Conservation (phyloP, 2,888 invertebrate genomes). For the Eilema sororculum region DNA sequence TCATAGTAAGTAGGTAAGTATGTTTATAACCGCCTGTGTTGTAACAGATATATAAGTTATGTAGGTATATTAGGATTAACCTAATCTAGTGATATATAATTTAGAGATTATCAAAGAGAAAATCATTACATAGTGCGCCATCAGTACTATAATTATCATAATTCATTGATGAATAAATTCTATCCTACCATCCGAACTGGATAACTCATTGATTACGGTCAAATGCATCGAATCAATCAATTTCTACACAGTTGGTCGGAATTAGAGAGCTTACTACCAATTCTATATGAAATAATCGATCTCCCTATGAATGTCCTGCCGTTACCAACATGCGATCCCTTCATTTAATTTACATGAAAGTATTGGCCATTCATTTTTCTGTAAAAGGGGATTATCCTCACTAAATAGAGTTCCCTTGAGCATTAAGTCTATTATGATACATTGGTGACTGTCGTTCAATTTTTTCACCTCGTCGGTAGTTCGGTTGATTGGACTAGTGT, state of each 20-base stretch:
- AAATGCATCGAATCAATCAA: slow-evolving; percentile 43
- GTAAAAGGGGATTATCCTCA: slow-evolving; percentile 81
- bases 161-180: slow-evolving; percentile 8
- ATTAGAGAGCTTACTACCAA: slow-evolving; percentile 63
- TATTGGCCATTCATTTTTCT: slow-evolving; percentile 80
- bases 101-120: background rate
- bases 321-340: slow-evolving; percentile 69
- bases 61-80: too few species aligned
- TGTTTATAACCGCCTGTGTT: too few species aligned
- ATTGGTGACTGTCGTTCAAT: slow-evolving; percentile 53
- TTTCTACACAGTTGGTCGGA: slow-evolving; percentile 64
- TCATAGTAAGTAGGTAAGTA: too few species aligned
- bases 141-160: background rate
- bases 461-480: background rate
- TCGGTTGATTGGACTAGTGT: background rate
- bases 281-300: slow-evolving; percentile 66
- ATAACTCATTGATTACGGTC: slow-evolving; percentile 23
- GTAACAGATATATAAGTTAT: too few species aligned
- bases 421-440: slow-evolving; percentile 72
- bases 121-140: background rate
- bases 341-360: slow-evolving; percentile 84
- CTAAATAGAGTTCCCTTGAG: slow-evolving; percentile 79
- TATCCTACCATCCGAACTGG: slow-evolving; percentile 15
- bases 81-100: too few species aligned
- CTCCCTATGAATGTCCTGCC: slow-evolving; percentile 60